Conservation (phyloP, 2,888 invertebrate species). For the Drosophila antonietae region DNA sequence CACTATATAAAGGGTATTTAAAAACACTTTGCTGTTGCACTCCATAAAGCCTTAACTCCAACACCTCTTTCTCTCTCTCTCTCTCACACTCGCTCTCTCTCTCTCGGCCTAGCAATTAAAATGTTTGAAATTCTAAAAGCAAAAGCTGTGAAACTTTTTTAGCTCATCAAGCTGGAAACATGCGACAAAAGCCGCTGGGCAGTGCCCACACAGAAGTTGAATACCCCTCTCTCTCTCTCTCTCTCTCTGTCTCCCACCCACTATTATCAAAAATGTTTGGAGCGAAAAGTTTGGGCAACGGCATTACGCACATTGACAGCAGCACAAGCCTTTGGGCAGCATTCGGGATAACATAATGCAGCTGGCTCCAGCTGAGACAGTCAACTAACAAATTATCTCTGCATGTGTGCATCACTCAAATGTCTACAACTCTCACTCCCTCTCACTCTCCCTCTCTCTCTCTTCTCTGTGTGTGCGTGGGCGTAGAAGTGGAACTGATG, state of each 20-base stretch:
- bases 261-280: conserved; percentile 51
- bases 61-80: neutral
- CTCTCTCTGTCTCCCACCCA: neutral
- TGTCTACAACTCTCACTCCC: conserved; percentile 44
- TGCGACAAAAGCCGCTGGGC: conserved; percentile 71
- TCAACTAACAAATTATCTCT: conserved; percentile 79
- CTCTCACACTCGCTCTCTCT: neutral
- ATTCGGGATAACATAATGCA: conserved; percentile 50
- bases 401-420: conserved; percentile 78
- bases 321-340: conserved; percentile 55
- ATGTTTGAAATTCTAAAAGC: conserved; percentile 50
- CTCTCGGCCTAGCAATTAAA: conserved; percentile 42
- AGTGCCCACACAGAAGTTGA: conserved; percentile 42
- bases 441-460: neutral
- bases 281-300: conserved; percentile 49
- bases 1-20: conserved; percentile 31
- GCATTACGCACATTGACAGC: conserved; percentile 67
- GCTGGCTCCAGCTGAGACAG: conserved; percentile 36
- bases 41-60: neutral
- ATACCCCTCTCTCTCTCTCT: neutral
- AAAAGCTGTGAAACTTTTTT: conserved; percentile 68
- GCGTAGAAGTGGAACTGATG: conserved; percentile 66
- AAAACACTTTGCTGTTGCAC: neutral
- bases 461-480: conserved; percentile 38
- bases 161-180: conserved; percentile 77